Base-by-base conservation (phyloP, 2,113 vertebrate genomes). In the Toxotes chatareus region DNA sequence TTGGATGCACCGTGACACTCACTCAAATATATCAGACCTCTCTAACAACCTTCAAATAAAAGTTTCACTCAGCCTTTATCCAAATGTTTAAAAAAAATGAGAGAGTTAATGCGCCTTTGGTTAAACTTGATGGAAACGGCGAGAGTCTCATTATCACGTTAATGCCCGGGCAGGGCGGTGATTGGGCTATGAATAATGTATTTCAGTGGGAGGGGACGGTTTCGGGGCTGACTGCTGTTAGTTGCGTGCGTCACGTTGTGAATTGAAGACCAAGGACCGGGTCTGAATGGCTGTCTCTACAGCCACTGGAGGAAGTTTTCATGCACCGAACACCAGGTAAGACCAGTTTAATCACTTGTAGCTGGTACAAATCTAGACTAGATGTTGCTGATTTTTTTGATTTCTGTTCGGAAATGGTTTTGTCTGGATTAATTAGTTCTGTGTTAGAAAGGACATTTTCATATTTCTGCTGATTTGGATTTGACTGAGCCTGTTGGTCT, bases 241-340 rank as follows among this genome's bases (percentile, higher is more conserved):
- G 78, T 44, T 71, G 76, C 60, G 74, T 85, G 83, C 86, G 88
- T 92, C 89, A 90, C 79, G 59, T 16, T 60, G 65, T 14, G 73
- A 23, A 65, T 3, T 62, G 71, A 59, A 59, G 79, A 76, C 17
- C 34, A 16, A 23, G 63, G 86, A 79, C 88, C 32, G 23, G 82
- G 73, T 62, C 32, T 86, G 90, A 73, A 90, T 88, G 88, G 86
- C 70, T 83, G 21, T 70, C 12, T 57, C 4, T 10, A n/a, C 64
- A 34, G 51, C 67, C 63, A 88, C 77, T 47, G 79, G 55, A 80
- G 57, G 61, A 68, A 42, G 64, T 84, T 78, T 85, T 53, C 36
- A 85, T 79, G 85, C 89, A 88, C 44, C 73, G 79, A 89, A 71
- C 88, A 76, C 80, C 93, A 93, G 93, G 94, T 94, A 93, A 82